A percentile compares a stretch with the other conserved stretches of the same genome.
These are phyloP conservation scores for Gandaritis pyraliata DNA, from an alignment of 2,888 invertebrate genomes.

Conservation along the genomic window DNA sequence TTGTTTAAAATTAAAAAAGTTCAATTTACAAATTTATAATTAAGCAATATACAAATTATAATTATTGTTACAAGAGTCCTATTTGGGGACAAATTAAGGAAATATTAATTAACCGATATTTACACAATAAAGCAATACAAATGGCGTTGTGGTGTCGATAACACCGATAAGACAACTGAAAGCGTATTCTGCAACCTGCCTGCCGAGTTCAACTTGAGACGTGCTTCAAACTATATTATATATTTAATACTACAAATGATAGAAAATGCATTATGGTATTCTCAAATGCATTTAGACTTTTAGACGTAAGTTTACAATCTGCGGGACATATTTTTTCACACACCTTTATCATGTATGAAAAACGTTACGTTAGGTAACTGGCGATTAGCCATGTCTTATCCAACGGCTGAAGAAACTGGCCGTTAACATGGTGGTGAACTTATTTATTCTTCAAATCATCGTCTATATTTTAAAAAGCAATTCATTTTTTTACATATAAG, in stretches of 20 bases:
- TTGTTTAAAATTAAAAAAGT: conserved; percentile 58
- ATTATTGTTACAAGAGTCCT: conserved; percentile 34
- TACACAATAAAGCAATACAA: conserved; percentile 21
- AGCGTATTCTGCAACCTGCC: conserved; percentile 19
- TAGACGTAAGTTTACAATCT: neutral
- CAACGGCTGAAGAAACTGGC: neutral
- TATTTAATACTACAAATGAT: neutral
- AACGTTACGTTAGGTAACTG: too few species aligned
- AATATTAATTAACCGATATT: conserved; percentile 13
- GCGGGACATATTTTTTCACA: neutral
- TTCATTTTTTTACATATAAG: too few species aligned
- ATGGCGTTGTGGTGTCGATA: conserved; percentile 16
- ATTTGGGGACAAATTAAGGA: conserved; percentile 3
- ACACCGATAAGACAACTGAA: conserved; percentile 14
- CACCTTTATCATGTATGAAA: too few species aligned
- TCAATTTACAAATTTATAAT: conserved; percentile 45
- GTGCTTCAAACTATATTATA: neutral
- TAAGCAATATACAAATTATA: conserved; percentile 51
- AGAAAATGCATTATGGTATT: conserved; percentile 5
- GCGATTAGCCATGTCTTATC: too few species aligned
- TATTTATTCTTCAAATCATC: neutral
- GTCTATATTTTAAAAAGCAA: neutral
- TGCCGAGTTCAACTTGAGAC: conserved; percentile 9
- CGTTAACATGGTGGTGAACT: neutral
- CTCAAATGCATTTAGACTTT: neutral